Evolutionary conservation across 2,797 vertebrate species (phyloP).

Genomic region (Cryptoprocta ferox): DNA sequence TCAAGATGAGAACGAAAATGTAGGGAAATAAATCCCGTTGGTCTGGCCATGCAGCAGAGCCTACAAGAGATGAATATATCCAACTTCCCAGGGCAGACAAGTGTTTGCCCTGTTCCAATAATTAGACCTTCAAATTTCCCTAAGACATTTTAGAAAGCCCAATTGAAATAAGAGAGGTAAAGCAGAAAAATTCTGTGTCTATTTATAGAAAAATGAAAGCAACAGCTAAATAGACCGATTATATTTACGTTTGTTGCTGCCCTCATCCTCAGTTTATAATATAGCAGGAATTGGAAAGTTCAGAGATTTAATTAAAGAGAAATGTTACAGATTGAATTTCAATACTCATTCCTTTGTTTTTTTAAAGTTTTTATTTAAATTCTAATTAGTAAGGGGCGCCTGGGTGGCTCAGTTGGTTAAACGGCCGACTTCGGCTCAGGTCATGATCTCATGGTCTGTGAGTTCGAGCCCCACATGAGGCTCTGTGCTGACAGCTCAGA

Average conservation of each 20-base stretch:
- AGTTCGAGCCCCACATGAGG: too few relatives aligned
- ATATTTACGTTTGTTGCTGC: background rate
- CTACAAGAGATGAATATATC: background rate
- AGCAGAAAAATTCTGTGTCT: background rate
- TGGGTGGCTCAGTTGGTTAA: too few relatives aligned
- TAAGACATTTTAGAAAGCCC: background rate
- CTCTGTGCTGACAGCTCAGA: too few relatives aligned
- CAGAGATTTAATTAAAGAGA: background rate
- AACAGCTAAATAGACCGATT: background rate
- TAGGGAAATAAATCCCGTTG: background rate
- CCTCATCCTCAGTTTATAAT: background rate
- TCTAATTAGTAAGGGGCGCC: too few relatives aligned
- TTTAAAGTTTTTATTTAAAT: too few relatives aligned
- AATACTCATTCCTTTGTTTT: background rate
- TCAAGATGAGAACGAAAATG: background rate
- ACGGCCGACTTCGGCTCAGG: too few relatives aligned
- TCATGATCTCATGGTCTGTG: too few relatives aligned
- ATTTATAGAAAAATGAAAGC: background rate
- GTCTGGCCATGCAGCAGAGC: background rate
- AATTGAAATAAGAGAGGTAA: background rate
- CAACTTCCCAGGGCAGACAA: background rate
- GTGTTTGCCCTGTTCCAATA: background rate
- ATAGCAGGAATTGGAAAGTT: background rate
- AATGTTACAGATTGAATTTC: background rate
- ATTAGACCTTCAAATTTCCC: background rate